Percentiles rank a stretch among this genome's conserved stretches.
phyloP scores from a whole-genome alignment of 1,140 invertebrate species.

The Lepidurus arcticus region DNA sequence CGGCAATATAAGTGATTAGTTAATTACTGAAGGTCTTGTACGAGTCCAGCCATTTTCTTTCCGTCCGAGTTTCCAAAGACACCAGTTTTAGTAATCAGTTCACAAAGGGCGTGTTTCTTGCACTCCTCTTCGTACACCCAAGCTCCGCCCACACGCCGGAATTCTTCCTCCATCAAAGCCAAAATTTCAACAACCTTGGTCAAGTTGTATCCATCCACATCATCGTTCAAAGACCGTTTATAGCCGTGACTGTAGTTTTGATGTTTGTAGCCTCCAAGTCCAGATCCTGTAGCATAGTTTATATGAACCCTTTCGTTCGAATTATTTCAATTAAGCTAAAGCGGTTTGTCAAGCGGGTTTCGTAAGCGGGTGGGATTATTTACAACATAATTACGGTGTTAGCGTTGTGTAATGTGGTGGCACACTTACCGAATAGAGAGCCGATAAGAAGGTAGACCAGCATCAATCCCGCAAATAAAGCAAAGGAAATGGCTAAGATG shows the following conservation, averaged over 20 bases:
- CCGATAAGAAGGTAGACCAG: conserved; percentile 24
- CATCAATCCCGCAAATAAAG: conserved; percentile 27
- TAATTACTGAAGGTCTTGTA: conserved; percentile 6
- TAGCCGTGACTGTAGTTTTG: conserved; percentile 22
- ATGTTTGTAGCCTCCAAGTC: conserved; percentile 15
- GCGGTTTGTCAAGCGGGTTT: neutral
- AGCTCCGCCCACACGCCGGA: conserved; percentile 28
- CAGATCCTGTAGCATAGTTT: neutral
- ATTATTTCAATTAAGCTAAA: conserved; percentile 5
- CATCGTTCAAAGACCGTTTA: conserved; percentile 11
- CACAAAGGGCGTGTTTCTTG: conserved; percentile 24
- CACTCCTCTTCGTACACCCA: conserved; percentile 26
- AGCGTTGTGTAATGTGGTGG: neutral
- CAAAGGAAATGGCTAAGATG: conserved; percentile 32
- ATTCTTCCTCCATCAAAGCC: conserved; percentile 32
- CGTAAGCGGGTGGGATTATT: neutral
- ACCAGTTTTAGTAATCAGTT: conserved; percentile 19
- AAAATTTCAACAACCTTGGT: conserved; percentile 30
- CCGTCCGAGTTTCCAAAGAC: neutral
- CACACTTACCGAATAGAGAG: conserved; percentile 24
- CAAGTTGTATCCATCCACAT: conserved; percentile 25
- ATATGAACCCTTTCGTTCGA: neutral
- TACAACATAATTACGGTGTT: neutral
- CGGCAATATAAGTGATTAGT: neutral
- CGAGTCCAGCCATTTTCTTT: neutral